Percentiles rank a stretch among this genome's conserved stretches.
These are phyloP conservation scores for Sinonovacula constricta DNA, from an alignment of 1,140 invertebrate species.

Conservation along the genomic window DNA sequence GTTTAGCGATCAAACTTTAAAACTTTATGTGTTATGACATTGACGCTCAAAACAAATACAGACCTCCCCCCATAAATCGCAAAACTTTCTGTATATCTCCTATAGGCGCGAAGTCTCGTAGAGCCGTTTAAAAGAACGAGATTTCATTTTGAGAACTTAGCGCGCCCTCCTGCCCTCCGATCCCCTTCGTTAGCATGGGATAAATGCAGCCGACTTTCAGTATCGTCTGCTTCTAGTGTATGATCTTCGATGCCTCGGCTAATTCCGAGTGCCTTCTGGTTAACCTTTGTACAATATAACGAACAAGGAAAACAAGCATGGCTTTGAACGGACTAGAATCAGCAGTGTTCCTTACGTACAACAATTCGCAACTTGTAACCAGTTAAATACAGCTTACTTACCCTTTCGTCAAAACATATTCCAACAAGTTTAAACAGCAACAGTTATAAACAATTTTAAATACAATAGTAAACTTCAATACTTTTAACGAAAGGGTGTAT, in stretches of 20 bases:
- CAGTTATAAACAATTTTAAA: no score
- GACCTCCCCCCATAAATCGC: neutral
- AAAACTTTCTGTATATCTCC: slow-evolving; percentile 26
- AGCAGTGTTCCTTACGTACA: no score
- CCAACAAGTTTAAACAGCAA: no score
- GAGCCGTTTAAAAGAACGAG: neutral
- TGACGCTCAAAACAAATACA: slow-evolving; percentile 2
- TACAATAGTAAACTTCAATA: no score
- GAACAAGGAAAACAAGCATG: no score
- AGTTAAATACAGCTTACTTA: no score
- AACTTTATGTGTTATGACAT: slow-evolving; percentile 32
- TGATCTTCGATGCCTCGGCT: neutral
- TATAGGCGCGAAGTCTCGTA: neutral
- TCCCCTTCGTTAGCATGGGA: slow-evolving; percentile 29
- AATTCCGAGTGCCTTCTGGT: neutral
- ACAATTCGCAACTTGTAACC: no score
- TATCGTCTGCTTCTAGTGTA: neutral
- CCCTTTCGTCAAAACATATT: no score
- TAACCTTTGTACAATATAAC: no score
- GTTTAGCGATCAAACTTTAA: neutral
- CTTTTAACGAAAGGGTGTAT: no score
- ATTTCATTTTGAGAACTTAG: slow-evolving; percentile 12
- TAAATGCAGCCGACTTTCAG: slow-evolving; percentile 6
- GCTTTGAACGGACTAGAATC: no score
- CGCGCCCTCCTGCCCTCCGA: slow-evolving; percentile 23